These are phyloP conservation scores for Embidobia sp. DNA, from an alignment of 2,888 invertebrate genomes.

Conservation along the genomic window DNA sequence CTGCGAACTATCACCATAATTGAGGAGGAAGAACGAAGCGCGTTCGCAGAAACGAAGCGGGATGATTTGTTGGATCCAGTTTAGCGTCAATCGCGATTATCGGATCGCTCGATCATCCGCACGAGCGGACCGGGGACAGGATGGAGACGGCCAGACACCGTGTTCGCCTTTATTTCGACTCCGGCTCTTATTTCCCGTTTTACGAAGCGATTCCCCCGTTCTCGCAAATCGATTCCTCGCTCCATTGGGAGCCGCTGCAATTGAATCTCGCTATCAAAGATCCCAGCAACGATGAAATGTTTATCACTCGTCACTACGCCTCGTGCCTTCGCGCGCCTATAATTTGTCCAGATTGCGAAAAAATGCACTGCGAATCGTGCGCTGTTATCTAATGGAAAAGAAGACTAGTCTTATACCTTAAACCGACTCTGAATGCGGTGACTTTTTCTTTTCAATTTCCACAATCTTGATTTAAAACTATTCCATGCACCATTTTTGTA, in stretches of 20 bases:
- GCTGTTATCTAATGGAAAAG: no score
- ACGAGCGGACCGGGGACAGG: conserved; percentile 45
- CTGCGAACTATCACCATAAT: conserved; percentile 39
- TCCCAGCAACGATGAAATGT: conserved; percentile 54
- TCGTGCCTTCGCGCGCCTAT: conserved; percentile 1
- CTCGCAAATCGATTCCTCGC: conserved; percentile 57
- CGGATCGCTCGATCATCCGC: conserved; percentile 52
- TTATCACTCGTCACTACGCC: conserved; percentile 43
- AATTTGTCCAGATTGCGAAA: conserved; percentile 19
- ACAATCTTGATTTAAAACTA: no score
- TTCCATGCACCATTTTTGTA: no score
- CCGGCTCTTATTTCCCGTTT: conserved; percentile 59
- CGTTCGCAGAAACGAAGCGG: conserved; percentile 26
- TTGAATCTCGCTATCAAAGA: conserved; percentile 58
- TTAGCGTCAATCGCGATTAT: conserved; percentile 58
- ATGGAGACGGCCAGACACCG: conserved; percentile 25
- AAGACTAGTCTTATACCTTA: no score
- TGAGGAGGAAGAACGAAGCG: conserved; percentile 18
- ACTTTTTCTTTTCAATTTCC: no score
- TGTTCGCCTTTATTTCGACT: conserved; percentile 61
- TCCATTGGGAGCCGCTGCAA: conserved; percentile 59
- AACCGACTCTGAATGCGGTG: no score
- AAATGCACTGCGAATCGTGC: no score
- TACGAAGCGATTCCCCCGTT: conserved; percentile 45
- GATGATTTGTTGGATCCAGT: conserved; percentile 58